phyloP scores from a whole-genome alignment of 2,113 vertebrate species.

The Dryoscopus gambensis region DNA sequence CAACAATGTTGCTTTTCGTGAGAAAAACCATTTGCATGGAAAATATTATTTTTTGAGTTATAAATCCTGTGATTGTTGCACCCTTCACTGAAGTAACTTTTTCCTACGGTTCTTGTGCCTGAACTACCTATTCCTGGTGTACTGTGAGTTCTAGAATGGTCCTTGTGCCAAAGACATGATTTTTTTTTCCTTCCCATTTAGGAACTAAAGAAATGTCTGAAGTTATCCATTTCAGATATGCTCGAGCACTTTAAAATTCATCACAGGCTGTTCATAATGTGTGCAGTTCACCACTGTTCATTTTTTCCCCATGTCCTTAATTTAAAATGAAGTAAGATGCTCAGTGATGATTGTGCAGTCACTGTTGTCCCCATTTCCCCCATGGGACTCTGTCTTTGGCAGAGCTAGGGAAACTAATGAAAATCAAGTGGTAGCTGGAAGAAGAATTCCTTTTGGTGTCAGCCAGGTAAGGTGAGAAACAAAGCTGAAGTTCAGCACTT shows the following conservation, averaged over 20 bases:
- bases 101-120: neutral
- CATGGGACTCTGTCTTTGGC: neutral
- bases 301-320: neutral
- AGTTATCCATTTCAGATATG: neutral
- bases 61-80: neutral
- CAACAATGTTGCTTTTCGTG: neutral
- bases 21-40: neutral
- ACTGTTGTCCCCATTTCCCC: accelerated
- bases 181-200: neutral
- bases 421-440: neutral
- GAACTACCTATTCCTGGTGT: neutral
- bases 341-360: neutral
- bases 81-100: neutral
- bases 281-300: neutral
- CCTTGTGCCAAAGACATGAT: neutral
- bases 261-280: neutral
- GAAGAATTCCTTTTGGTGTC: neutral
- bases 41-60: neutral
- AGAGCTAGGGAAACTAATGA: neutral
- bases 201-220: neutral
- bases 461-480: neutral
- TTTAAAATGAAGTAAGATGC: neutral
- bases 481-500: neutral
- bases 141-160: neutral
- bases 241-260: neutral